phyloP scores from a whole-genome alignment of 2,797 vertebrate species.

The Lagocephalus sceleratus region DNA sequence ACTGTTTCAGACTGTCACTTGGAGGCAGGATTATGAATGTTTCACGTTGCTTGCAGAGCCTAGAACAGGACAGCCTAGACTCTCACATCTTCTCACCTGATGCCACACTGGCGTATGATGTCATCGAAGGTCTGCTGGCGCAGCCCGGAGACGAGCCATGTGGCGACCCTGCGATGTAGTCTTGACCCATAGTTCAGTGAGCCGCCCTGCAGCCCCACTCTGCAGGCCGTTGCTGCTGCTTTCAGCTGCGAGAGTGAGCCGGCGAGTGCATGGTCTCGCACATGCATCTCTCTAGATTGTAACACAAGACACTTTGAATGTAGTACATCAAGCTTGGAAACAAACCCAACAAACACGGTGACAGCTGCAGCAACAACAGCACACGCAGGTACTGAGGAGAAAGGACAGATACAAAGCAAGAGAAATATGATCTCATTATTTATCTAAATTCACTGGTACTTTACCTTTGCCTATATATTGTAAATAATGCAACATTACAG shows the following conservation, averaged over 20 bases:
- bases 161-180: slow-evolving; percentile 30
- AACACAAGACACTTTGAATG: slow-evolving; percentile 96
- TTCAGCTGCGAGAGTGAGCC: slow-evolving; percentile 5
- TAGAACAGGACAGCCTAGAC: slow-evolving; percentile 42
- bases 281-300: slow-evolving; percentile 85
- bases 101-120: slow-evolving; percentile 44
- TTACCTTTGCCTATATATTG: slow-evolving; percentile 71
- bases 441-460: slow-evolving; percentile 67
- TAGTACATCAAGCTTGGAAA: slow-evolving; percentile 78
- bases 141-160: slow-evolving; percentile 33
- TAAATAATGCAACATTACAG: slow-evolving; percentile 72
- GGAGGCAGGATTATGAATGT: slow-evolving; percentile 50
- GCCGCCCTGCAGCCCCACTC: slow-evolving; percentile 45
- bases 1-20: slow-evolving; percentile 34
- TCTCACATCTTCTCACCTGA: slow-evolving; percentile 45
- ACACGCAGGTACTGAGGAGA: slow-evolving; percentile 47
- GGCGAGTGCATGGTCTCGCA: slow-evolving; percentile 71
- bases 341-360: slow-evolving; percentile 34
- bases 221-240: slow-evolving; percentile 33
- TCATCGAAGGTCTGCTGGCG: slow-evolving; percentile 1
- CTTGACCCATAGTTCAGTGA: slow-evolving; percentile 36
- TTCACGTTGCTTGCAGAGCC: slow-evolving; percentile 49
- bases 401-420: slow-evolving; percentile 50
- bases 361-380: slow-evolving; percentile 35
- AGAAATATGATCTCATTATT: slow-evolving; percentile 57